A percentile compares a stretch with the other conserved stretches of the same genome.
These are phyloP conservation scores for Lordiphosa mommai DNA, from an alignment of 1,140 invertebrate species.

Conservation along the genomic window DNA sequence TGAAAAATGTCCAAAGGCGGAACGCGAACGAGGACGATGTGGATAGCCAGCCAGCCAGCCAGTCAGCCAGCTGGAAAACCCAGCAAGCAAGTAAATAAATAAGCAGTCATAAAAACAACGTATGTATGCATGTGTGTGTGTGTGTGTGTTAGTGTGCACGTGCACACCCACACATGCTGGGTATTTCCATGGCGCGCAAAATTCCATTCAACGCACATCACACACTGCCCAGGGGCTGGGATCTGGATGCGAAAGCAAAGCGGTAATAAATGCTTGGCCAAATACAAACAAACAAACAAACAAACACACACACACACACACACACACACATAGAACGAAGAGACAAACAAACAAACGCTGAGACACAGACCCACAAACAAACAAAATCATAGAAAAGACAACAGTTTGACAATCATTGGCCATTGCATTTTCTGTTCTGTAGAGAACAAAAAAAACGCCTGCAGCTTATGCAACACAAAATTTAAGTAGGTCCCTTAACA, in stretches of 20 bases:
- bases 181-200: conserved; percentile 39
- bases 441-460: conserved; percentile 20
- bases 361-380: conserved; percentile 2
- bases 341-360: background rate
- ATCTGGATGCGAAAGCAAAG: conserved; percentile 3
- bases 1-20: conserved; percentile 68
- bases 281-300: conserved; percentile 26
- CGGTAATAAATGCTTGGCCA: conserved; percentile 39
- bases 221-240: conserved; percentile 10
- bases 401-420: conserved; percentile 16
- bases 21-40: conserved; percentile 26
- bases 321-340: conserved; percentile 9
- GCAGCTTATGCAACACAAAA: conserved; percentile 31
- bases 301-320: conserved; percentile 6
- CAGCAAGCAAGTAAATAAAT: conserved; percentile 68
- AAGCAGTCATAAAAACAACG: conserved; percentile 71
- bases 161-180: conserved; percentile 25
- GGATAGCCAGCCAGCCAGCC: conserved; percentile 1
- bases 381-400: background rate
- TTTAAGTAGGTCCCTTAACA: background rate
- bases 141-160: conserved; percentile 11
- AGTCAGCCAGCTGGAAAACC: conserved; percentile 67
- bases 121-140: conserved; percentile 10
- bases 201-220: conserved; percentile 42
- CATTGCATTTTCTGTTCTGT: background rate